Base-by-base conservation (phyloP, 2,113 vertebrate species). In the Prochilodus magdalenae region DNA sequence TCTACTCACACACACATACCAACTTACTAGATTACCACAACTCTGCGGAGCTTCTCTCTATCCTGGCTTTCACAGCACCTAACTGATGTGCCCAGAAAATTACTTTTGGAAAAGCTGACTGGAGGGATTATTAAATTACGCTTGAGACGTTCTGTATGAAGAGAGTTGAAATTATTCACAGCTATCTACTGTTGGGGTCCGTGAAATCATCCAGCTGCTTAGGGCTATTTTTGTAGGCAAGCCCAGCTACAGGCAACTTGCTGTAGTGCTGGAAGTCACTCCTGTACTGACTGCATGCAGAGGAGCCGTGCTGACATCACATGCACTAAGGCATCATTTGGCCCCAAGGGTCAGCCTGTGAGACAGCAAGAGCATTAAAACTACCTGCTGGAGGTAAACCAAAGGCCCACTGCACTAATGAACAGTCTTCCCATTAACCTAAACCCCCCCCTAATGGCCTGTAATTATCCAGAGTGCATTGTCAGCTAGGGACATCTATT, bases 391-490 rank as follows among this genome's bases (percentile, higher is more conserved):
- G 49, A 29, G 47, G 70, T 53, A 53, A 33, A 81, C 51, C 81
- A 27, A 47, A 69, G 59, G 75, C 86, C 55, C 86, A 69, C n/a
- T 30, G 70, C 59, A 4, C 77, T 88, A 73, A 88, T 85, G 83
- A 87, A 86, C 51, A 81, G 72, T 72, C 33, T 36, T 80, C 59
- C 74, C 84, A 90, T 90, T 91, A 89, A 89, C 86, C 84, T 77
- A 72, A 87, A 90, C 89, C 73, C 81, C n/a, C 75, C 77, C 83
- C 75, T 60, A 88, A 90, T 84, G 88, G 71, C 67, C 73, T 51
- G 73, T 83, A 91, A 90, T 91, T 89, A 89, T 85, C 82, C 77
- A 85, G 85, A 92, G 87, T 91, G 89, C 88, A 86, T 80, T 33
- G 26, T 81, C 74, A 40, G 77, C 62, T 53, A 74, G 85, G 78